Conservation (phyloP, 2,797 vertebrate species). For the Morelia viridis region DNA sequence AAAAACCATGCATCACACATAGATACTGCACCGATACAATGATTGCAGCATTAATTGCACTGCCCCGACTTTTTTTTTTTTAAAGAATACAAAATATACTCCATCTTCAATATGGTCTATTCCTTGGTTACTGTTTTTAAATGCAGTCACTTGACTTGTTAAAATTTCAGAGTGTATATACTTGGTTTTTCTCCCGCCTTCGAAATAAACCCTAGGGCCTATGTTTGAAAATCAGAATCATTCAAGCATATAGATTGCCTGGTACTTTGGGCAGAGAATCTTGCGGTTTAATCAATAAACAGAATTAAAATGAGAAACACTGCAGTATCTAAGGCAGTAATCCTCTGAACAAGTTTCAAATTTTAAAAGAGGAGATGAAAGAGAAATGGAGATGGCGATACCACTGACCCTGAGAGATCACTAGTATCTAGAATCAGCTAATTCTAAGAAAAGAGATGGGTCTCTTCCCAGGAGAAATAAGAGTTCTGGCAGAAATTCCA, state of each 20-base stretch:
- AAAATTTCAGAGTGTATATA: conserved; percentile 72
- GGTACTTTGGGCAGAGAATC: conserved; percentile 77
- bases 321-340: conserved; percentile 73
- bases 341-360: conserved; percentile 71
- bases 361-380: conserved; percentile 38
- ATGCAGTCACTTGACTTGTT: conserved; percentile 75
- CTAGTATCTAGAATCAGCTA: not conserved
- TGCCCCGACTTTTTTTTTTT: not conserved
- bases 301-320: conserved; percentile 76
- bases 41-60: conserved; percentile 80
- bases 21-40: conserved; percentile 79
- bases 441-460: not conserved
- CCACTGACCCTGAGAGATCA: conserved; percentile 55
- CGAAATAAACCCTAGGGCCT: conserved; percentile 77
- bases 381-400: conserved; percentile 34
- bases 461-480: not conserved
- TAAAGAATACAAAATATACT: conserved; percentile 68
- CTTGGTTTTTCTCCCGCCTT: conserved; percentile 59
- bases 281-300: conserved; percentile 79
- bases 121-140: conserved; percentile 52
- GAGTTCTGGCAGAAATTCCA: not conserved
- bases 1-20: conserved; percentile 92
- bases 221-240: conserved; percentile 79
- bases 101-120: conserved; percentile 76
- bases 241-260: conserved; percentile 70